Conservation (phyloP, 2,113 vertebrate genomes). For the Uria lomvia region DNA sequence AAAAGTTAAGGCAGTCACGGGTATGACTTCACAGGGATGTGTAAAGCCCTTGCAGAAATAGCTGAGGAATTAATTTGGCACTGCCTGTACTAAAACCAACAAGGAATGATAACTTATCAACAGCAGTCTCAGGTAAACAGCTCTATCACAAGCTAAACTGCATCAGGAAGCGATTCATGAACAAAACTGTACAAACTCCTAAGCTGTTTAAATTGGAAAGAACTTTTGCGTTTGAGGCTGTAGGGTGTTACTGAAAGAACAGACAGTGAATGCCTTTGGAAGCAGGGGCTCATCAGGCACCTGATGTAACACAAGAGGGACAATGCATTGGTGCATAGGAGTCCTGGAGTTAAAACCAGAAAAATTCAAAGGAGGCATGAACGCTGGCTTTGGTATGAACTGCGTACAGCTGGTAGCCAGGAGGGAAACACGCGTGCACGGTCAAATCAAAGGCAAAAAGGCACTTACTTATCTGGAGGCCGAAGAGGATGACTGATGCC, state of each 20-base stretch:
- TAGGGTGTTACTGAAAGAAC: neutral
- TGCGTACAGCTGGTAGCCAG: neutral
- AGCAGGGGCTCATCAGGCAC: neutral
- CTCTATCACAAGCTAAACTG: neutral
- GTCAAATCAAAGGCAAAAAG: neutral
- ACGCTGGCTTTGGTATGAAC: neutral
- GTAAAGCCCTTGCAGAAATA: neutral
- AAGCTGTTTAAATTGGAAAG: neutral
- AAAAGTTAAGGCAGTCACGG: neutral
- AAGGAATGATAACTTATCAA: neutral
- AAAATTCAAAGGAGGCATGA: neutral
- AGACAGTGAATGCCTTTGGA: neutral
- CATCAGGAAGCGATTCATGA: neutral
- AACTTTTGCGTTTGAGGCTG: neutral
- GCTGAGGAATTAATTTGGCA: neutral
- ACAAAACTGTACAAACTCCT: neutral
- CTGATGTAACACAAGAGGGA: neutral
- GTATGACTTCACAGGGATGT: neutral
- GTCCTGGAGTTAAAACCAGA: neutral
- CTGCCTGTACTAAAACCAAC: neutral
- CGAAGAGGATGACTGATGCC: conserved; percentile 90
- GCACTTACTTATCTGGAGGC: conserved; percentile 93
- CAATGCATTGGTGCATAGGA: rapidly evolving
- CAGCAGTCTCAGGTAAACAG: neutral
- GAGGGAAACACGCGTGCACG: rapidly evolving